Percentiles rank a stretch among this genome's conserved stretches.
These are phyloP conservation scores for Pelobates fuscus DNA, from an alignment of 2,113 vertebrate genomes.

Conservation along the genomic window DNA sequence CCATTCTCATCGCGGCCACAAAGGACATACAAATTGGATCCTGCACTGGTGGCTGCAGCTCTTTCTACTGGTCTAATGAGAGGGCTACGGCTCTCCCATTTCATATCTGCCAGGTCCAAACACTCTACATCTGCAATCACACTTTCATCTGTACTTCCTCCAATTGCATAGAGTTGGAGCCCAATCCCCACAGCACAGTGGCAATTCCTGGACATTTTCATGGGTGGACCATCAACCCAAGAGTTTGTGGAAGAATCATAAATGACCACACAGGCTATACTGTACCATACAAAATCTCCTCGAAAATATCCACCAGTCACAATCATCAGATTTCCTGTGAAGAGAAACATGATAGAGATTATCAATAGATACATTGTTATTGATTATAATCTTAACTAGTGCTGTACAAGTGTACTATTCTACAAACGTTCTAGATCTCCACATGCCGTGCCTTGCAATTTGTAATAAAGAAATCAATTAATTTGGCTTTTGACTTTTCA, in stretches of 20 bases:
- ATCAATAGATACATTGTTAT: background rate
- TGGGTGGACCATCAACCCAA: slow-evolving; percentile 79
- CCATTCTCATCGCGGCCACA: slow-evolving; percentile 88
- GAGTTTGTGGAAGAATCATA: slow-evolving; percentile 72
- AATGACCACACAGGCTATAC: slow-evolving; percentile 82
- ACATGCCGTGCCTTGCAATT: no score
- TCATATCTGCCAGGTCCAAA: slow-evolving; percentile 64
- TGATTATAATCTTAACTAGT: no score
- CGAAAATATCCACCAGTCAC: slow-evolving; percentile 85
- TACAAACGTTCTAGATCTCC: no score
- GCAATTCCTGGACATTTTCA: slow-evolving; percentile 79
- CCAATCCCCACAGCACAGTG: slow-evolving; percentile 78
- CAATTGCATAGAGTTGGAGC: slow-evolving; percentile 74
- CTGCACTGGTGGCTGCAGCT: slow-evolving; percentile 66
- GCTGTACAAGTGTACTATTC: no score
- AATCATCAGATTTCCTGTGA: slow-evolving; percentile 67
- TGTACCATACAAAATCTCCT: slow-evolving; percentile 82
- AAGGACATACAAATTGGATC: slow-evolving; percentile 73
- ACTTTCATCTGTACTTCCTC: slow-evolving; percentile 80
- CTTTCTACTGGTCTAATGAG: slow-evolving; percentile 82
- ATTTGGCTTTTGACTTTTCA: no score
- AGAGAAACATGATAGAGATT: background rate
- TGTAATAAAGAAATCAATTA: no score
- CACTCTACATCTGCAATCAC: slow-evolving; percentile 75
- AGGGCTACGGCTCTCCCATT: slow-evolving; percentile 74